Conservation (phyloP, 1,140 invertebrate genomes). For the Eciton burchellii region DNA sequence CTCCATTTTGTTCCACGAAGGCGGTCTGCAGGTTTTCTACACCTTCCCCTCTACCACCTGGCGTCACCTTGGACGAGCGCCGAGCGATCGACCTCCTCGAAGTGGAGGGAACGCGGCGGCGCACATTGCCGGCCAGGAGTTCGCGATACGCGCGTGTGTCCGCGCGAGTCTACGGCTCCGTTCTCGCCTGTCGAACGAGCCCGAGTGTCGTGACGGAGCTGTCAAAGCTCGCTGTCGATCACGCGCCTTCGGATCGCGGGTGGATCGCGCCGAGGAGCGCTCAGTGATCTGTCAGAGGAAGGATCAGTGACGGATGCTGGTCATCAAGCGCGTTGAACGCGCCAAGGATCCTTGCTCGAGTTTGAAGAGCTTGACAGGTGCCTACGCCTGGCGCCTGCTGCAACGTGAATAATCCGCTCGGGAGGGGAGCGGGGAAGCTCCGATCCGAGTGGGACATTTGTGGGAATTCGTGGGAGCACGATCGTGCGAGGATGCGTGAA, state of each 20-base stretch:
- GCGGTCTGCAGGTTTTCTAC: slow-evolving; percentile 71
- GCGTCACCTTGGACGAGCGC: slow-evolving; percentile 65
- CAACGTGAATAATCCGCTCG: neutral
- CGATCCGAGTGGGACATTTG: neutral
- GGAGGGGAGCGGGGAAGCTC: neutral
- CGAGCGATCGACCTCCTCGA: slow-evolving; percentile 73
- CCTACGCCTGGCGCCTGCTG: neutral
- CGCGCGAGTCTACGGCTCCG: slow-evolving; percentile 32
- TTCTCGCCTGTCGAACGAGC: slow-evolving; percentile 45
- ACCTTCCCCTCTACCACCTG: slow-evolving; percentile 75
- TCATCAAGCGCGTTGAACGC: neutral
- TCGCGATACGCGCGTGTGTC: slow-evolving; percentile 80
- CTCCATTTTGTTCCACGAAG: slow-evolving; percentile 81
- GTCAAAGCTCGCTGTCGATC: slow-evolving; percentile 4
- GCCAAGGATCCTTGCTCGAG: neutral
- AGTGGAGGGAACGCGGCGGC: slow-evolving; percentile 76
- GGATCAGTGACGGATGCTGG: neutral
- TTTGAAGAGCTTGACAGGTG: neutral
- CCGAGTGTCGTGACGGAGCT: slow-evolving; percentile 24
- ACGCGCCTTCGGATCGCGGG: neutral
- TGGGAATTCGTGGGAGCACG: neutral
- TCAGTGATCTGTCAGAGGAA: too few species aligned
- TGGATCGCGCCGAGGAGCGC: neutral
- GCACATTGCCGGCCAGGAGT: slow-evolving; percentile 82
- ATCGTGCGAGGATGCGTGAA: neutral